These are phyloP conservation scores for Colostygia pectinataria DNA, from an alignment of 2,888 invertebrate genomes.

Conservation along the genomic window DNA sequence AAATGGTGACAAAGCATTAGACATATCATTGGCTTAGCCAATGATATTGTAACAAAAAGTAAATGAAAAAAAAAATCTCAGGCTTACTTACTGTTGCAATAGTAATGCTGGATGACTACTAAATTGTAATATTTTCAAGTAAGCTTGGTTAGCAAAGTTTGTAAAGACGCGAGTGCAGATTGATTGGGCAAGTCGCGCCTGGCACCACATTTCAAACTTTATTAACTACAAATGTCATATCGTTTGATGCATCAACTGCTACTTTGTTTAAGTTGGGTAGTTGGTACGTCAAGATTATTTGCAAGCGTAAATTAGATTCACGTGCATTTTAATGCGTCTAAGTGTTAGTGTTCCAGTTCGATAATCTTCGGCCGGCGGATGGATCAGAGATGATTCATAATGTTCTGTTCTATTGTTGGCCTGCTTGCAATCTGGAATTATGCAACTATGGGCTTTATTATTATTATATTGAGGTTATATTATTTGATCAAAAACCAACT, in stretches of 20 bases:
- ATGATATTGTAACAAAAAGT: no score
- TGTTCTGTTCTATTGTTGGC: slow-evolving; percentile 78
- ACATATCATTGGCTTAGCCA: no score
- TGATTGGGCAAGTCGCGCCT: slow-evolving; percentile 2
- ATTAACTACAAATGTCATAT: slow-evolving; percentile 70
- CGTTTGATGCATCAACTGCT: slow-evolving; percentile 76
- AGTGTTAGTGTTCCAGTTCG: slow-evolving; percentile 79
- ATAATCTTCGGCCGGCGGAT: slow-evolving; percentile 76
- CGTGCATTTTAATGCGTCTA: slow-evolving; percentile 80
- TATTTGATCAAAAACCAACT: no score
- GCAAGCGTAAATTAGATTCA: slow-evolving; percentile 78
- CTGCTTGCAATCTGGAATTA: slow-evolving; percentile 69
- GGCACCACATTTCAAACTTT: slow-evolving; percentile 6
- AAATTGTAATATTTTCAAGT: no score
- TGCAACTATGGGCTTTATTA: slow-evolving; percentile 66
- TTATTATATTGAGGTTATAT: slow-evolving; percentile 30
- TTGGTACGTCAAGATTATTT: slow-evolving; percentile 58
- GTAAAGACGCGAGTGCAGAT: neutral
- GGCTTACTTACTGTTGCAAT: no score
- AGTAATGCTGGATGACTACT: no score
- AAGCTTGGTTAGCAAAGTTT: no score
- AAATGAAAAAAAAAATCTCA: no score
- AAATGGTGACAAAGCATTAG: no score
- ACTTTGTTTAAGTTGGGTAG: slow-evolving; percentile 73
- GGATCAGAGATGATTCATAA: slow-evolving; percentile 81